Conservation (phyloP, 1,140 invertebrate genomes). For the Caenorhabditis inopinata region DNA sequence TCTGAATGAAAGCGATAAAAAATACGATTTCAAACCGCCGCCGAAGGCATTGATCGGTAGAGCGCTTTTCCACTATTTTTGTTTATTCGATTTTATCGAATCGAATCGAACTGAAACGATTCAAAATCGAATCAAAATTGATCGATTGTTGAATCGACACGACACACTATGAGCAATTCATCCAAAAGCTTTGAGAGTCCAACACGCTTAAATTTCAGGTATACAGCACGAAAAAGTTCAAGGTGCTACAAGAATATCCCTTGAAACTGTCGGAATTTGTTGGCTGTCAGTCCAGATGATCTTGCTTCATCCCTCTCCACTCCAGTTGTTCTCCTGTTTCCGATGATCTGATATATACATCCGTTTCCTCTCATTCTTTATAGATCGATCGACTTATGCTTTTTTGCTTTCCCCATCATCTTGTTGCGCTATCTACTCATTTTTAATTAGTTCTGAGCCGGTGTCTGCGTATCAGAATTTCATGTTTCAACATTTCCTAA, state of each 20-base stretch:
- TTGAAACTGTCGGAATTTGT: constrained; percentile 43
- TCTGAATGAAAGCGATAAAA: too few relatives aligned
- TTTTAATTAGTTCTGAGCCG: constrained; percentile 31
- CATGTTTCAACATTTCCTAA: background rate
- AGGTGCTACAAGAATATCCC: constrained; percentile 48
- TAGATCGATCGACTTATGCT: constrained; percentile 28
- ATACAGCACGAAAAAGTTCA: constrained; percentile 50
- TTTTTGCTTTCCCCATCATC: background rate
- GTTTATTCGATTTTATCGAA: too few relatives aligned
- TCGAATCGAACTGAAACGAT: too few relatives aligned
- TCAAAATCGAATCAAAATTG: too few relatives aligned
- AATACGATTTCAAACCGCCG: too few relatives aligned
- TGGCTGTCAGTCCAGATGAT: constrained; percentile 41
- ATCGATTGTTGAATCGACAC: too few relatives aligned
- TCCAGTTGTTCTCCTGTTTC: background rate
- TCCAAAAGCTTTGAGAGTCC: too few relatives aligned
- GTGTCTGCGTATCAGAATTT: constrained; percentile 27
- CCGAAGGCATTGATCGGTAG: too few relatives aligned
- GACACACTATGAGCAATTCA: too few relatives aligned
- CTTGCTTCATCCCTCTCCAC: background rate
- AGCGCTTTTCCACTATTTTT: too few relatives aligned
- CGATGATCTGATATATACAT: constrained; percentile 1
- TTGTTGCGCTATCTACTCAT: background rate
- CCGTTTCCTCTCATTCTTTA: constrained; percentile 22
- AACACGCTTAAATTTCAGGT: constrained; percentile 27